Evolutionary conservation across 2,888 invertebrate genomes (phyloP), one percentile per base, ranked within the genome.

Genomic region (Macropis europaea): DNA sequence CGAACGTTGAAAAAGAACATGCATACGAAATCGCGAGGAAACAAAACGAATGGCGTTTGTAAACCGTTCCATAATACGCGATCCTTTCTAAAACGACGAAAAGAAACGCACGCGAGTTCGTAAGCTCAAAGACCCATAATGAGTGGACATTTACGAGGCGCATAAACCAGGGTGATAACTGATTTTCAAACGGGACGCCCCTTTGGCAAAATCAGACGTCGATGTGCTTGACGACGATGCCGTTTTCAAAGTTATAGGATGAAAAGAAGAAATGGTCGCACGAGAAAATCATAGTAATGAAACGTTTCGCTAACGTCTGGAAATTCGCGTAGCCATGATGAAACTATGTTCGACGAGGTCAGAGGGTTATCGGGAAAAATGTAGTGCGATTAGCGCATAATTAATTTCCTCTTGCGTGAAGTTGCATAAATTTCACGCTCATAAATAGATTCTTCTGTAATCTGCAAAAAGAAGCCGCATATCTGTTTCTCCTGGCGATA

Each of bases 181-280:
- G 17, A 54, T 53, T 70, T 66, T 54, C 52, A 48, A 64, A 36
- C 26, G 60, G 63, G 54, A 73, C 68, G 67, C 76, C 53, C 68
- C 78, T 72, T 69, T 76, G 75, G 79, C 78, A 74, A 78, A 79
- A 78, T 81, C 74, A 76, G 72, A 67, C 64, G 75, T 66, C 77
- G 75, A 79, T 79, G 78, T 72, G n/a, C n/a, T n/a, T n/a, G n/a
- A n/a, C n/a, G n/a, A n/a, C n/a, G n/a, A n/a, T n/a, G n/a, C n/a
- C n/a, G n/a, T 75, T 69, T 72, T 66, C 67, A 74, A 66, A 69
- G 64, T 17, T 71, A 73, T 78, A 77, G 76, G 75, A 80, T 64
- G 73, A 72, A 50, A 63, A 56, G 42, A 52, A 42, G 2, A 9
- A 15, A 7, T 13, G 1, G 19, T 11, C 6, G n/a, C 22, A 15